Evolutionary conservation across 2,888 invertebrate species (phyloP).

Genomic region (Yponomeuta sedellus): DNA sequence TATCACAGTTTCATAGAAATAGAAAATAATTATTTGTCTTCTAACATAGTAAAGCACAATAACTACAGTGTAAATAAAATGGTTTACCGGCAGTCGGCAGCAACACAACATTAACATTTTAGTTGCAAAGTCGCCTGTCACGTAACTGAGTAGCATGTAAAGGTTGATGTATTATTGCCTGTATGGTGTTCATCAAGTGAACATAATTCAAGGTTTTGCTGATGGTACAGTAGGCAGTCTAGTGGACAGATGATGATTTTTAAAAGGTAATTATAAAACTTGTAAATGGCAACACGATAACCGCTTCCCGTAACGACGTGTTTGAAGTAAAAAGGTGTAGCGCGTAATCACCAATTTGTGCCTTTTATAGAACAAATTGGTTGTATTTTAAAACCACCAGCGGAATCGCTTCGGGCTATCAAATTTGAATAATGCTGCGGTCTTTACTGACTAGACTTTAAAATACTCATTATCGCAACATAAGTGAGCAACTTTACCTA

Average conservation of each 20-base stretch:
- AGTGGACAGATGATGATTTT: no score
- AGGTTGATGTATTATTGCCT: neutral
- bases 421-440: neutral
- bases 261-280: neutral
- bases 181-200: no score
- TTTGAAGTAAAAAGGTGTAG: conserved; percentile 14
- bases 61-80: no score
- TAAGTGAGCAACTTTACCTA: neutral
- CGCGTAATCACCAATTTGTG: conserved; percentile 15
- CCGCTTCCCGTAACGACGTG: conserved; percentile 16
- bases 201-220: no score
- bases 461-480: neutral
- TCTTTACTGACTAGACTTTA: neutral
- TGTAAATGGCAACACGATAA: neutral
- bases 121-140: no score
- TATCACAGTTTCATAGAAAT: no score
- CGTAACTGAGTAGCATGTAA: no score
- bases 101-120: no score
- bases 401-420: neutral
- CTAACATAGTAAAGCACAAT: no score
- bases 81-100: no score
- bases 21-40: no score
- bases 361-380: conserved; percentile 15
- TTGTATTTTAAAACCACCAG: neutral
- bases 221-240: no score